phyloP scores from a whole-genome alignment of 2,888 invertebrate species.

The Drosophila emarginata region DNA sequence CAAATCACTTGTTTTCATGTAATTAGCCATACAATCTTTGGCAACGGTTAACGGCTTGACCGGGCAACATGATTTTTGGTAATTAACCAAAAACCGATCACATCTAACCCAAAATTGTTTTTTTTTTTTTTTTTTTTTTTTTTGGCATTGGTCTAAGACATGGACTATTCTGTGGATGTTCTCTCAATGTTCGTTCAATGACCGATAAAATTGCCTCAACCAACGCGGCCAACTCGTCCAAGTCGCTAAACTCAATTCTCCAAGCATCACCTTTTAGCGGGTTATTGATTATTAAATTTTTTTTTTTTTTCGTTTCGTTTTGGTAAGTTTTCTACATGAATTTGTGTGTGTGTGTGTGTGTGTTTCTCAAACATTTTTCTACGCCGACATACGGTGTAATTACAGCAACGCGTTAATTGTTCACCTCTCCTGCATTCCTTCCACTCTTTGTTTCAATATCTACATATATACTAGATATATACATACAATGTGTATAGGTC shows the following conservation, averaged over 20 bases:
- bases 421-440: constrained; percentile 60
- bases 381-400: constrained; percentile 64
- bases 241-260: constrained; percentile 7
- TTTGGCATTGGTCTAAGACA: constrained; percentile 29
- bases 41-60: constrained; percentile 45
- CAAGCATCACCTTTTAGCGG: constrained; percentile 67
- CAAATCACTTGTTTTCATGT: constrained; percentile 74
- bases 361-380: constrained; percentile 46
- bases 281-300: constrained; percentile 77
- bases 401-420: constrained; percentile 76
- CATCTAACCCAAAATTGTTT: constrained; percentile 56
- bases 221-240: constrained; percentile 37
- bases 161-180: background rate
- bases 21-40: constrained; percentile 52
- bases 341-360: constrained; percentile 30
- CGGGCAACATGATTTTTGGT: constrained; percentile 55
- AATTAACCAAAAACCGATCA: constrained; percentile 74
- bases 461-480: background rate
- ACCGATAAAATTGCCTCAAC: constrained; percentile 70
- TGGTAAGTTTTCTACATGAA: constrained; percentile 15
- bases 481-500: constrained; percentile 35
- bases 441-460: constrained; percentile 28
- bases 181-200: constrained; percentile 64
- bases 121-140: constrained; percentile 14
- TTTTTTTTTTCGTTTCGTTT: constrained; percentile 23